A percentile compares a stretch with the other conserved stretches of the same genome.
These are phyloP conservation scores for Camponotus floridanus DNA, from an alignment of 1,140 invertebrate genomes.

Conservation along the genomic window DNA sequence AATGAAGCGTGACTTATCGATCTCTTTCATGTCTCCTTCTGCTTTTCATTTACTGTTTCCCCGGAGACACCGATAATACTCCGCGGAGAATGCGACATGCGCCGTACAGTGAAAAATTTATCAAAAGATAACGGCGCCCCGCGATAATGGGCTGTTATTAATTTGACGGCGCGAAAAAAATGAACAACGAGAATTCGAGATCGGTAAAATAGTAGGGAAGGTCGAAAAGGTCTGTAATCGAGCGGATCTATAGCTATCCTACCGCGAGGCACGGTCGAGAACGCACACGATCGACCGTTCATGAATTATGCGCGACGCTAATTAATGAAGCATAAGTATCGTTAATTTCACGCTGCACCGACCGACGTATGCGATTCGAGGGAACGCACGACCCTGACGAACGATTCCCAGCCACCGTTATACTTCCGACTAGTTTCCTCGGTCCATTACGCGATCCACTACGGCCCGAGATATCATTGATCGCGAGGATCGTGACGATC, in stretches of 20 bases:
- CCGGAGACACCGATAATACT: background rate
- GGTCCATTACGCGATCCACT: background rate
- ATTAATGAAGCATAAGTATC: constrained; percentile 35
- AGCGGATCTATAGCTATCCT: background rate
- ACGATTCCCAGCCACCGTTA: constrained; percentile 33
- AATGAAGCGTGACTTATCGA: constrained; percentile 60
- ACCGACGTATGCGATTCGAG: constrained; percentile 54
- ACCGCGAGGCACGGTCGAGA: background rate
- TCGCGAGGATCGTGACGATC: constrained; percentile 63
- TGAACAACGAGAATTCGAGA: background rate
- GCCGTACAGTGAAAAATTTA: background rate
- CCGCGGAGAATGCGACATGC: background rate
- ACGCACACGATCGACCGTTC: background rate
- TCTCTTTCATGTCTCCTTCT: constrained; percentile 23
- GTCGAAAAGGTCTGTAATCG: background rate
- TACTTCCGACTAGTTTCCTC: constrained; percentile 42
- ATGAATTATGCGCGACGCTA: constrained; percentile 32
- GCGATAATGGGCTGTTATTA: constrained; percentile 29
- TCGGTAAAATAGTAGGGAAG: constrained; percentile 7
- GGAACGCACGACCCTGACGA: constrained; percentile 12
- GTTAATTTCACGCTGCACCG: constrained; percentile 52
- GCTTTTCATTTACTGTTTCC: constrained; percentile 13
- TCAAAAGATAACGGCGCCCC: background rate
- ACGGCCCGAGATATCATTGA: constrained; percentile 59
- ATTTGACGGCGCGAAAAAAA: constrained; percentile 1